Evolutionary conservation across 1,140 invertebrate species (phyloP), one percentile per base, ranked within the genome.

Genomic region (Pseudomyrmex flavicornis): DNA sequence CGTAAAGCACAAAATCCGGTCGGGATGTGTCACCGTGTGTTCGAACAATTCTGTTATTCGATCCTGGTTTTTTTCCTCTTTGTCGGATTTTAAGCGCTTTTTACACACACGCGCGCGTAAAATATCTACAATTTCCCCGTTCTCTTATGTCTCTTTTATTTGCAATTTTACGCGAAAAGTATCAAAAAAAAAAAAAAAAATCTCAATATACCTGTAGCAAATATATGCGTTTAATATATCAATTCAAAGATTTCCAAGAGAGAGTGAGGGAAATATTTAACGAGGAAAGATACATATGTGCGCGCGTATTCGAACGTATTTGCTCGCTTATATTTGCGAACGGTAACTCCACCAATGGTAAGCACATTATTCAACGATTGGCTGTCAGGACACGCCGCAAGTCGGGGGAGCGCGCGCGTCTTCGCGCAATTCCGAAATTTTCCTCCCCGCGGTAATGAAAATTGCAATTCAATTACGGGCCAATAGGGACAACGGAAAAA

Each of bases 381-480:
- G 56, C 20, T 58, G 54, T 70, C 54, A 52, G 48, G 56, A 77
- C 65, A 22, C 58, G 58, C 58, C 46, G n/a, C n/a, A 20, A 35
- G 59, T 48, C 73, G 59, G 61, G 54, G 70, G 59, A 70, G 69
- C 35, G 65, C 54, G 65, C 44, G 12, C 10, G 52, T 80, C 76
- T 66, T 66, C 12, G 59, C 66, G 72, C 66, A 80, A 70, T 72
- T 15, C 13, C 22, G 52, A 20, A 72, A 35, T 35, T 35, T 72
- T 48, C 54, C 72, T 80, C 66, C 54, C 54, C 54, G 54, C 56
- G 66, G 44, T 70, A 79, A 79, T 66, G 76, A 80, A 80, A 80
- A 80, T 59, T 80, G 54, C 65, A 80, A 80, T 80, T 80, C 66
- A 80, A 80, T 80, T 80, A 80, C 66, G 66, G 46, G 54, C 66